Conservation (phyloP, 2,797 vertebrate species). For the Lacerta bilineata region DNA sequence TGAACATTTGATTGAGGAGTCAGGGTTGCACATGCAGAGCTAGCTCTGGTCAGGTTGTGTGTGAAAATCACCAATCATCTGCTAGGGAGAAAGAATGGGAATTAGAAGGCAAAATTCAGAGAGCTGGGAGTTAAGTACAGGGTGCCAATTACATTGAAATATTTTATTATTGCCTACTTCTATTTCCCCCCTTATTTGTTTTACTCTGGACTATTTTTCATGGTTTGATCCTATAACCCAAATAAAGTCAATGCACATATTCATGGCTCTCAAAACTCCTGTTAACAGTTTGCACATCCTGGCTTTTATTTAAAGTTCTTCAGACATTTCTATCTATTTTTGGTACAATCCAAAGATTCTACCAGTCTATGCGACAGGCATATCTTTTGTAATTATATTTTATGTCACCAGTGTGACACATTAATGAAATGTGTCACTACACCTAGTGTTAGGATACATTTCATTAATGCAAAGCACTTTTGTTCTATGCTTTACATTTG, state of each 20-base stretch:
- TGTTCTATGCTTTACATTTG: conserved; percentile 87
- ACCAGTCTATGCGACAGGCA: conserved; percentile 63
- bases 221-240: not conserved
- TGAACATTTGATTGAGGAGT: not conserved
- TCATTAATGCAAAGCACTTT: conserved; percentile 85
- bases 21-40: not conserved
- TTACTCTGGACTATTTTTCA: not conserved
- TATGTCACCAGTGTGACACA: conserved; percentile 70
- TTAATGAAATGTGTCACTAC: conserved; percentile 78
- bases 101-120: not conserved
- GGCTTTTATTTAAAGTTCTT: not conserved
- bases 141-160: not conserved
- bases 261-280: not conserved
- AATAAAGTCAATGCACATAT: not conserved
- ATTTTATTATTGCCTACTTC: not conserved
- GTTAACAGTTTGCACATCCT: not conserved
- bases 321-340: not conserved
- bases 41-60: not conserved
- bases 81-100: not conserved
- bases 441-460: conserved; percentile 73
- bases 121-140: not conserved
- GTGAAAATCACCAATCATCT: not conserved
- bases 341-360: conserved; percentile 53
- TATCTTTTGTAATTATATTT: conserved; percentile 83
- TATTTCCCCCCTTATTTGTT: not conserved